A percentile compares a stretch with the other conserved stretches of the same genome.
phyloP scores from a whole-genome alignment of 2,797 vertebrate genomes.

The Acanthornis magna region DNA sequence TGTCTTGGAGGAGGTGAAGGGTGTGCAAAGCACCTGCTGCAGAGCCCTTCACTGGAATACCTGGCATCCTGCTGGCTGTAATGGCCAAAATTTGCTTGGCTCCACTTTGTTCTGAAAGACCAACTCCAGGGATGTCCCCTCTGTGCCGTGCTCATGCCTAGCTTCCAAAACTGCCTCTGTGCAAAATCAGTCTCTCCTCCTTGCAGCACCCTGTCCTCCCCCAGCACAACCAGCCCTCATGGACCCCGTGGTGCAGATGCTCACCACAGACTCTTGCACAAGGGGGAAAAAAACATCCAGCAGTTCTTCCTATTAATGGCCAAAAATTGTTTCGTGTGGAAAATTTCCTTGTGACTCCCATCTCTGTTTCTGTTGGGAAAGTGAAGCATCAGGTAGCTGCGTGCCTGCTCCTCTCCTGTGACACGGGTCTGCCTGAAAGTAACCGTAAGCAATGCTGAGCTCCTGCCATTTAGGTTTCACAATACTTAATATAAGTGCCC shows the following conservation, averaged over 20 bases:
- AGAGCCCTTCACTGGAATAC: background rate
- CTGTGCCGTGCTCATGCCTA: rapidly evolving
- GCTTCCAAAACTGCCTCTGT: background rate
- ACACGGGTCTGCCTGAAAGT: background rate
- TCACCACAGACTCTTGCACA: background rate
- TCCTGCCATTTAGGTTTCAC: background rate
- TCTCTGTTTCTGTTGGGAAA: background rate
- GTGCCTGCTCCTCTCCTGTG: background rate
- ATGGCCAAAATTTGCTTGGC: background rate
- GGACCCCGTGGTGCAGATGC: rapidly evolving
- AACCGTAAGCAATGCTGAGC: background rate
- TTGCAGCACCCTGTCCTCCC: background rate
- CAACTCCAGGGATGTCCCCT: background rate
- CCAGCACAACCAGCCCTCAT: rapidly evolving
- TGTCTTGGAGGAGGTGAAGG: background rate
- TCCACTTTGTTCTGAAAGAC: background rate
- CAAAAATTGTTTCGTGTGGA: background rate
- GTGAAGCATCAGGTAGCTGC: background rate
- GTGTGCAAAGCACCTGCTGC: background rate
- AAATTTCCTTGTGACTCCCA: background rate
- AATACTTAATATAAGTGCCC: background rate
- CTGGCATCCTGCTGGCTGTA: background rate
- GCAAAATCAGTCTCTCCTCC: background rate
- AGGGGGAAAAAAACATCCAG: background rate
- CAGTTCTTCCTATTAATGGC: background rate